These are phyloP conservation scores for Onychomys torridus DNA, from an alignment of 2,797 vertebrate genomes.

Conservation along the genomic window DNA sequence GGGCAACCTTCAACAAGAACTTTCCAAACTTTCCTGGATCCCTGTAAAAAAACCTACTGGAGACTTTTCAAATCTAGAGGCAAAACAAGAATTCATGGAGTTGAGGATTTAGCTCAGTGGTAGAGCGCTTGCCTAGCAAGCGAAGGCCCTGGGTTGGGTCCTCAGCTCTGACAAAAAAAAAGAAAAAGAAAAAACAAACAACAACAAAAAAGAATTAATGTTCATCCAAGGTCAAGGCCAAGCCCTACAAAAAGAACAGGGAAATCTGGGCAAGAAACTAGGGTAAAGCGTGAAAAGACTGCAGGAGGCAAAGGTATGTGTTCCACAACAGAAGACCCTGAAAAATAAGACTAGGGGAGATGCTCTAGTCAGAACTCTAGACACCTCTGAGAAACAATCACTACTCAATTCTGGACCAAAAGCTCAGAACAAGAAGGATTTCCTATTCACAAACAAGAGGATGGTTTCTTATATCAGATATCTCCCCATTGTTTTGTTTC, in stretches of 20 bases:
- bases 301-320: rapidly evolving
- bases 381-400: background rate
- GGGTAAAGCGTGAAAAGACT: background rate
- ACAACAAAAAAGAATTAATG: too few species aligned
- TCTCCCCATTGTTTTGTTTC: background rate
- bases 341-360: background rate
- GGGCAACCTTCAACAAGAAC: background rate
- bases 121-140: too few species aligned
- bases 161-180: too few species aligned
- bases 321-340: background rate
- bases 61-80: background rate
- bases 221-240: background rate
- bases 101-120: too few species aligned
- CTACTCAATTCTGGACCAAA: background rate
- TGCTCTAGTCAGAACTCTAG: background rate
- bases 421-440: background rate
- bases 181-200: too few species aligned
- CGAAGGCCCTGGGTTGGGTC: too few species aligned
- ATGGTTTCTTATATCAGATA: background rate
- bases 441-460: background rate
- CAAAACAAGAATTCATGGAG: background rate
- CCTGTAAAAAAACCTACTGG: background rate
- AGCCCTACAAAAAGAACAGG: background rate
- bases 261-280: background rate
- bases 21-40: background rate